Evolutionary conservation across 2,797 vertebrate species (phyloP), one percentile per base, ranked within the genome.

Genomic region (Helostoma temminkii): DNA sequence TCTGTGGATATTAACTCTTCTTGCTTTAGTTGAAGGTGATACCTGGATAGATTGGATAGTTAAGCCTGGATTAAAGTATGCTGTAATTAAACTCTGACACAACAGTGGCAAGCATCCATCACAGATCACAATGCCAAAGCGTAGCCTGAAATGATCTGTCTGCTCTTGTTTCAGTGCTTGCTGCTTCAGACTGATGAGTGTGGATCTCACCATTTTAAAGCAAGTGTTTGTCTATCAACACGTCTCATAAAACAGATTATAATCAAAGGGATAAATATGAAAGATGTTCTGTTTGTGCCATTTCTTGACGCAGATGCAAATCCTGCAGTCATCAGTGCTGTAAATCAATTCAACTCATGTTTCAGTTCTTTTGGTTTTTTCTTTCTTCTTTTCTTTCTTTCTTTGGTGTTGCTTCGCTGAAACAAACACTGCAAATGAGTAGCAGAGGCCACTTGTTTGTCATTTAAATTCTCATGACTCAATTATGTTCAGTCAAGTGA

Each of bases 1-100:
- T 34, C 21, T 2, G 59, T 55, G 37, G 28, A 49, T 19, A 6
- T 61, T 58, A 22, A 43, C 28, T 61, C 26, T 37, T 57, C 53
- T 69, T 36, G 32, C 45, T 42, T 47, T 39, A 18, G 42, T n/a
- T 78, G 50, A 80, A 84, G 78, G 77, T 62, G 80, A 82, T 84
- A 80, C 80, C 63, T 69, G 56, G 47, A 66, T 56, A 76, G 70
- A 85, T 82, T 82, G 77, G 79, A 81, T 66, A 76, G 69, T 49
- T 24, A 61, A 78, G 78, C 66, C 68, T 36, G 59, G 71, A 74
- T 78, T 68, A 82, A 81, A 77, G 22, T 9, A 34, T 61, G 37
- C 56, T 21, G 28, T 74, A 58, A 80, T 82, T 71, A 77, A 63
- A 82, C 34, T 37, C 53, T 7, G 16, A 54, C n/a, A 64, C 46